These are phyloP conservation scores for Mastomys natalensis DNA, from an alignment of 2,113 vertebrate species.

Conservation along the genomic window DNA sequence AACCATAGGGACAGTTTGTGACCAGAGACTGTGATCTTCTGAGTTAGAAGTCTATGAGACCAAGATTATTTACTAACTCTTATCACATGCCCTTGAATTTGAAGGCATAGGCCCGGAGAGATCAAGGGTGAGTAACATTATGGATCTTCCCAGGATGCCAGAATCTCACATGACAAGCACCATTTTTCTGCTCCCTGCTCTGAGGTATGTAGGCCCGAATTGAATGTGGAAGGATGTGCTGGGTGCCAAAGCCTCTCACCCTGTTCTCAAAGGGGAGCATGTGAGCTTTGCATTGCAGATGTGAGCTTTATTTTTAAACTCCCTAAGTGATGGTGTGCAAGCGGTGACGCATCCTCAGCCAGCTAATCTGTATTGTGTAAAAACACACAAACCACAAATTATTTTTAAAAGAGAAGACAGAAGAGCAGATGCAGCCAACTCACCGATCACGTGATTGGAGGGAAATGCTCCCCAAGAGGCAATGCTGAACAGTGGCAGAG, in stretches of 20 bases:
- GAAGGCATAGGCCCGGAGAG: not conserved
- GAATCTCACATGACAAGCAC: not conserved
- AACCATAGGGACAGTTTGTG: not conserved
- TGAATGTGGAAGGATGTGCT: not conserved
- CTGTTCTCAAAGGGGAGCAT: slow-evolving; percentile 17
- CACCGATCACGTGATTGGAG: not conserved
- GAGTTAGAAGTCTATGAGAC: not conserved
- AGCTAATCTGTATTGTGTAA: slow-evolving; percentile 72
- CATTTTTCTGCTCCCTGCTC: not conserved
- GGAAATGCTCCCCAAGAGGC: not conserved
- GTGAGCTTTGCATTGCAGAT: slow-evolving; percentile 67
- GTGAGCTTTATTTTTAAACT: slow-evolving; percentile 72
- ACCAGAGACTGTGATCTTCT: not conserved
- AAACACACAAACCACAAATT: slow-evolving; percentile 80
- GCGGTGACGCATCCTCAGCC: slow-evolving; percentile 55
- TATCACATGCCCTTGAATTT: not conserved
- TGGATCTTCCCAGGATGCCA: not conserved
- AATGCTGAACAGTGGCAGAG: not conserved
- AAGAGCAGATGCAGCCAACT: slow-evolving; percentile 52
- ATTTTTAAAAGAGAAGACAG: slow-evolving; percentile 75
- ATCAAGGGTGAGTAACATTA: fast-evolving
- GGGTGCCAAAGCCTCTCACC: not conserved
- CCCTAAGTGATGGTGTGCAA: slow-evolving; percentile 23
- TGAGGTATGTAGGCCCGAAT: not conserved
- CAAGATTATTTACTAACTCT: not conserved